phyloP scores from a whole-genome alignment of 1,140 invertebrate genomes.

The Ceratosolen fusciceps region DNA sequence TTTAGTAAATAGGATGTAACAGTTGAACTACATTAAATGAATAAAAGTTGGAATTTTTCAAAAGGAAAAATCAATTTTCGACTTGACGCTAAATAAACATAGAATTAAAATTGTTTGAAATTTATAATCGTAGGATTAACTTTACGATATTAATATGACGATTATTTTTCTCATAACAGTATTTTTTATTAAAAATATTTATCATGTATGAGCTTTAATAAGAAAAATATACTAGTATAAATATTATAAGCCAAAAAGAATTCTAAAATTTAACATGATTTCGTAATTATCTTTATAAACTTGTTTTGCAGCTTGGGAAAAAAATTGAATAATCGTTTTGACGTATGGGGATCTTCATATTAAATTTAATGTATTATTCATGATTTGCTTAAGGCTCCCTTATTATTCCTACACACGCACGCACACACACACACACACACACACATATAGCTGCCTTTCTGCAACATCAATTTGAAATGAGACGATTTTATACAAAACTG shows the following conservation, averaged over 20 bases:
- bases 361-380: constrained; percentile 2
- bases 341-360: background rate
- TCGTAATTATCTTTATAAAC: background rate
- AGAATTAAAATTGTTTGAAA: no score
- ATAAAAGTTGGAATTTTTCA: no score
- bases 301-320: no score
- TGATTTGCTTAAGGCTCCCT: background rate
- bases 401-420: no score
- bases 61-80: no score
- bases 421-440: no score
- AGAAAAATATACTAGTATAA: background rate
- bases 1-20: no score
- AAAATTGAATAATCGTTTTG: background rate
- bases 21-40: no score
- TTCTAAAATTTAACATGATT: background rate
- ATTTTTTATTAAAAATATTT: background rate
- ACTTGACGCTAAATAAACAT: no score
- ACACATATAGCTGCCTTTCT: background rate
- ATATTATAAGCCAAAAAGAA: background rate
- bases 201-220: background rate
- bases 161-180: background rate
- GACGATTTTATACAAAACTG: background rate
- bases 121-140: no score
- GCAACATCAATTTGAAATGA: background rate
- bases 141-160: background rate